phyloP scores from a whole-genome alignment of 1,140 invertebrate genomes.

The Papilio dardanus region DNA sequence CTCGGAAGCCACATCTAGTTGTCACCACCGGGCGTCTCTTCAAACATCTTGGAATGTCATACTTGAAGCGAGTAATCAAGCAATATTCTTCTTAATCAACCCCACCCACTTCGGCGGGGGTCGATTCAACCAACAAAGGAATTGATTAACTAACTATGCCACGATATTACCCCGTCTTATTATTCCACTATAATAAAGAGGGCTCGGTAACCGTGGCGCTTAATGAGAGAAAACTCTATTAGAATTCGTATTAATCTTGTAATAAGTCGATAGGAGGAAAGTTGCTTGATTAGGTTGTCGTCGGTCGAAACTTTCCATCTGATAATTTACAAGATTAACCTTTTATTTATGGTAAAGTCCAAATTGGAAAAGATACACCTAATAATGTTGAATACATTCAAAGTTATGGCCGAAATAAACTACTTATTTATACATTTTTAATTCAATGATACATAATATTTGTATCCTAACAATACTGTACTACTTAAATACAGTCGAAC shows the following conservation, averaged over 20 bases:
- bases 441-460: neutral
- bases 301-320: constrained; percentile 35
- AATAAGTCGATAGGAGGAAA: constrained; percentile 46
- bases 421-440: neutral
- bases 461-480: neutral
- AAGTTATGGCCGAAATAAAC: neutral
- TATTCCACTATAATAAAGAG: constrained; percentile 80
- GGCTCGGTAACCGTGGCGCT: constrained; percentile 78
- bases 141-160: constrained; percentile 81
- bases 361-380: neutral
- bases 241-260: constrained; percentile 80
- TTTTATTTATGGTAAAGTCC: neutral
- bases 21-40: constrained; percentile 37
- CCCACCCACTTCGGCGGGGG: constrained; percentile 74
- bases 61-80: constrained; percentile 80
- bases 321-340: constrained; percentile 32
- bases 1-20: constrained; percentile 4
- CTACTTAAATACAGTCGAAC: no score
- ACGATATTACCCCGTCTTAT: constrained; percentile 78
- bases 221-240: constrained; percentile 82
- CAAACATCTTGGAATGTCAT: constrained; percentile 66
- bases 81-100: constrained; percentile 82
- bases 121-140: constrained; percentile 80
- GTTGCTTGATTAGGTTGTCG: constrained; percentile 44
- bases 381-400: neutral